phyloP scores from a whole-genome alignment of 2,797 vertebrate genomes.

The Melanotaenia pygmaea region DNA sequence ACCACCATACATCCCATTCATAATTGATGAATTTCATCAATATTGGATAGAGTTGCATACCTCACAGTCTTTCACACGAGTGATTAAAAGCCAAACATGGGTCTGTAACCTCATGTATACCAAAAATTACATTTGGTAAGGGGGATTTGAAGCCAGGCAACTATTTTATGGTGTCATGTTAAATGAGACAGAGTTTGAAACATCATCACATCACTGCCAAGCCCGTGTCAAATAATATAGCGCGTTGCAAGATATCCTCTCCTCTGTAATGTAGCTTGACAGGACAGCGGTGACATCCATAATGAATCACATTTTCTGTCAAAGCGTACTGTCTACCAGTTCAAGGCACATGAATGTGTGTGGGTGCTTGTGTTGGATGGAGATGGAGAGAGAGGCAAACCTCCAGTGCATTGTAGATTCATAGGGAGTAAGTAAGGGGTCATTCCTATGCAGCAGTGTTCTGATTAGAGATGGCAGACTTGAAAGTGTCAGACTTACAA shows the following conservation, averaged over 20 bases:
- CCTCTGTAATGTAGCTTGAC: constrained; percentile 54
- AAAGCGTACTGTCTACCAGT: constrained; percentile 58
- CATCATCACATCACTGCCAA: constrained; percentile 42
- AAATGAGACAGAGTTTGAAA: constrained; percentile 25
- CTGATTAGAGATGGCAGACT: constrained; percentile 59
- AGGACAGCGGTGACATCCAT: constrained; percentile 56
- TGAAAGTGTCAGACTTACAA: constrained; percentile 64
- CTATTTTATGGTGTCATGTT: constrained; percentile 29
- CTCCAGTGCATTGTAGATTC: constrained; percentile 64
- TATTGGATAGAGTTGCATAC: constrained; percentile 57
- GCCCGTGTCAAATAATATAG: constrained; percentile 37
- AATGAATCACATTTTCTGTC: constrained; percentile 69
- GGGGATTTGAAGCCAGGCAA: constrained; percentile 5
- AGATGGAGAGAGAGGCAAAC: constrained; percentile 13
- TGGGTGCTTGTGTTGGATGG: constrained; percentile 5
- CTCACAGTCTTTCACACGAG: constrained; percentile 26
- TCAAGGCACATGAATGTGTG: constrained; percentile 5
- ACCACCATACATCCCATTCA: constrained; percentile 55
- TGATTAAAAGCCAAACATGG: not conserved
- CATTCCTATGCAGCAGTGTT: constrained; percentile 71
- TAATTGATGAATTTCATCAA: constrained; percentile 65
- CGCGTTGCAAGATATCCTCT: constrained; percentile 41
- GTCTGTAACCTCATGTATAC: not conserved
- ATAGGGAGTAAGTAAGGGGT: constrained; percentile 47
- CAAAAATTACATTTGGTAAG: not conserved